phyloP scores from a whole-genome alignment of 2,888 invertebrate genomes.

The Tachystola acroxantha region DNA sequence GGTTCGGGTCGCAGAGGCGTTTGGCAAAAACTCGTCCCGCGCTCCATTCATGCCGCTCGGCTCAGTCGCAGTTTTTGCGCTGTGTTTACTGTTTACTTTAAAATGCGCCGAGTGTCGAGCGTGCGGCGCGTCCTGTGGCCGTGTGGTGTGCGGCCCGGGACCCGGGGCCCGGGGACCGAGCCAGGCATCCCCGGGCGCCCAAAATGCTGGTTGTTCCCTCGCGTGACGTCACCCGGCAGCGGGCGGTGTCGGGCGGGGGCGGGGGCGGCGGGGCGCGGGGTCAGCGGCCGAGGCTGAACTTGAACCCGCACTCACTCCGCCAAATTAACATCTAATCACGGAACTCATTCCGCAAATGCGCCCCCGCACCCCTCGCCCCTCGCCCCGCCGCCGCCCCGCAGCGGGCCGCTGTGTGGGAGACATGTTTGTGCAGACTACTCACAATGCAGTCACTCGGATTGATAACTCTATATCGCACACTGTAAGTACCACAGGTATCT shows the following conservation, averaged over 20 bases:
- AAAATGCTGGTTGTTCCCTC: neutral
- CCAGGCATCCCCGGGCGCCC: slow-evolving; percentile 1
- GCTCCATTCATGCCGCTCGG: slow-evolving; percentile 6
- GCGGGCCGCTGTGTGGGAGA: neutral
- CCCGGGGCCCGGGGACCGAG: too few species aligned
- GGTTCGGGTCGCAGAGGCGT: neutral
- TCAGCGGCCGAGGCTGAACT: slow-evolving; percentile 14
- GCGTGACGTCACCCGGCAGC: slow-evolving; percentile 4
- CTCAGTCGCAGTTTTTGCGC: too few species aligned
- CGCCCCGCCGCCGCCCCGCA: neutral
- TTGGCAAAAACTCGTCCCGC: slow-evolving; percentile 4
- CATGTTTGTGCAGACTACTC: too few species aligned
- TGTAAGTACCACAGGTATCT: too few species aligned
- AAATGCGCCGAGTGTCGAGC: neutral
- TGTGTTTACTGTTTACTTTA: too few species aligned
- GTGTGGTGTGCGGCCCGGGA: neutral
- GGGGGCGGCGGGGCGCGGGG: slow-evolving; percentile 8
- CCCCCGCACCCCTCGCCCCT: neutral
- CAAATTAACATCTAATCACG: neutral
- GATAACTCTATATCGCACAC: too few species aligned
- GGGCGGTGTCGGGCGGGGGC: neutral
- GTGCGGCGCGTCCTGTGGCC: neutral
- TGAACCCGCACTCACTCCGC: slow-evolving; percentile 11
- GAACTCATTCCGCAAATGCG: neutral
- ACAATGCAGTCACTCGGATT: too few species aligned